Conservation (phyloP, 2,797 vertebrate species). For the Micrastur ruficollis region DNA sequence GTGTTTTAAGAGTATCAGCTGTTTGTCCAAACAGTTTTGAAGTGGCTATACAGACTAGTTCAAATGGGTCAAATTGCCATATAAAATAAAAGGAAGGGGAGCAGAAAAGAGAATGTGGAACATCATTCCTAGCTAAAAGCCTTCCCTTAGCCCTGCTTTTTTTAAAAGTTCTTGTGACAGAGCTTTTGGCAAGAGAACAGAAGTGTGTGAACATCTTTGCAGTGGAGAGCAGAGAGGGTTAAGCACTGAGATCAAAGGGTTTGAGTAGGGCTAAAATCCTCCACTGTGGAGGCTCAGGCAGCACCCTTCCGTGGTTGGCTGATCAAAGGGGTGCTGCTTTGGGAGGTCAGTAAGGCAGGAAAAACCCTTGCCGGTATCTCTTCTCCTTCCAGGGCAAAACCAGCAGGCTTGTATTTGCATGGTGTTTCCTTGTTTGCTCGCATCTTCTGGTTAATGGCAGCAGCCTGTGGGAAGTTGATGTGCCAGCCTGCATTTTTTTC, state of each 20-base stretch:
- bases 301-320: neutral
- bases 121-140: neutral
- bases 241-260: neutral
- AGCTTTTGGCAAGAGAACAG: neutral
- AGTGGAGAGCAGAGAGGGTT: neutral
- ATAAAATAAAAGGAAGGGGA: neutral
- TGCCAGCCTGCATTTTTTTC: neutral
- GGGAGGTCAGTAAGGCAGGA: neutral
- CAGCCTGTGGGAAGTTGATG: neutral
- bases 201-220: neutral
- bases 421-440: neutral
- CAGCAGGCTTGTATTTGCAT: accelerated
- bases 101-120: neutral
- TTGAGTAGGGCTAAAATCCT: neutral
- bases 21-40: neutral
- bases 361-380: neutral
- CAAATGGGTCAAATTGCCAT: neutral
- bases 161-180: neutral
- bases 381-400: neutral
- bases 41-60: neutral
- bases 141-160: neutral
- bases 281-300: neutral
- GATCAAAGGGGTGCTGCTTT: neutral
- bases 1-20: neutral
- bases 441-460: neutral